Evolutionary conservation across 2,888 invertebrate species (phyloP).

Genomic region (Morpho helenor): DNA sequence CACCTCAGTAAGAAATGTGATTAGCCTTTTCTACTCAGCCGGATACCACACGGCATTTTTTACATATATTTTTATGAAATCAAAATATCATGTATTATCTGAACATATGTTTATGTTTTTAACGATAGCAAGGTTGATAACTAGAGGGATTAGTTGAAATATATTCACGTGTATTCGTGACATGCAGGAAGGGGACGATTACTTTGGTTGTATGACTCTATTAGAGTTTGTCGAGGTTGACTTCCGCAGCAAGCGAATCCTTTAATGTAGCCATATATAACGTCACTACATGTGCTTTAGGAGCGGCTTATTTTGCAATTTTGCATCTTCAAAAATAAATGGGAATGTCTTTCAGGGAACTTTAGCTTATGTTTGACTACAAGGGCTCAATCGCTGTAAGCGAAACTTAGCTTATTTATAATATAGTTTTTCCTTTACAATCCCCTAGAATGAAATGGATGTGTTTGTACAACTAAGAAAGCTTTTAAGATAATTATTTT

Average conservation of each 20-base stretch:
- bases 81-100: no score
- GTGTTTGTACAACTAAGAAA: no score
- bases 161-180: conserved; percentile 10
- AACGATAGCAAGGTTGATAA: no score
- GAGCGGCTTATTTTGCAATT: conserved; percentile 14
- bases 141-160: not conserved
- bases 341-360: conserved; percentile 8
- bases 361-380: conserved; percentile 2
- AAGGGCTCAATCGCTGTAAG: not conserved
- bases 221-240: conserved; percentile 27
- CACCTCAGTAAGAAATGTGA: no score
- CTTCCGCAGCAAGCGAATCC: conserved; percentile 25
- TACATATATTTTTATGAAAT: no score
- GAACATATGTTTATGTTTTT: no score
- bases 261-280: conserved; percentile 23
- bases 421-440: no score
- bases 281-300: conserved; percentile 11
- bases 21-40: no score
- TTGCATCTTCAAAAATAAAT: conserved; percentile 15
- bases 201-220: conserved; percentile 29
- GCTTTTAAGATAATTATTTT: no score
- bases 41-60: no score
- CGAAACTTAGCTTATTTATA: not conserved
- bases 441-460: no score
- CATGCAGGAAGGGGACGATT: conserved; percentile 22